Conservation (phyloP, 2,888 invertebrate genomes). For the Campoplex nolae region DNA sequence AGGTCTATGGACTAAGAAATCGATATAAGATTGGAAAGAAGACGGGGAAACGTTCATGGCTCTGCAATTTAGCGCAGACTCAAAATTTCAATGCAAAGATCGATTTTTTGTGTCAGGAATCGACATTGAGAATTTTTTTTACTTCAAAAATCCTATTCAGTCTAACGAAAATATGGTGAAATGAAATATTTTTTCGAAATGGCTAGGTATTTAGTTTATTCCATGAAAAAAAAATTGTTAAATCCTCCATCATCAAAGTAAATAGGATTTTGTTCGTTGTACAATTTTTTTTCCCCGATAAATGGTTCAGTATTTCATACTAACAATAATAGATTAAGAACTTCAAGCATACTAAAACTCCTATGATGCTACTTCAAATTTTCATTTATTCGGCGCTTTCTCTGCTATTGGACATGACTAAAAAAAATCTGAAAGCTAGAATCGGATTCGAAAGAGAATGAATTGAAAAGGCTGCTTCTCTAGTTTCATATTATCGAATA, state of each 20-base stretch:
- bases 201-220: too few species aligned
- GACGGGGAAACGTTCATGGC: not conserved
- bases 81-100: not conserved
- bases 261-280: too few species aligned
- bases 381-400: slow-evolving; percentile 4
- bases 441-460: slow-evolving; percentile 53
- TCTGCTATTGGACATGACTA: not conserved
- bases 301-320: not conserved
- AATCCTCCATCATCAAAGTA: too few species aligned
- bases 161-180: too few species aligned
- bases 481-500: slow-evolving; percentile 59
- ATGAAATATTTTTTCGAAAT: too few species aligned
- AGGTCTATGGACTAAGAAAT: not conserved
- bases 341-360: not conserved
- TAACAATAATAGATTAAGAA: not conserved
- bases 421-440: slow-evolving; percentile 4
- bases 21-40: not conserved
- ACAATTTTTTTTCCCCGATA: too few species aligned
- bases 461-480: slow-evolving; percentile 44
- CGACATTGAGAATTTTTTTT: not conserved
- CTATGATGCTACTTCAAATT: not conserved
- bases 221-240: too few species aligned
- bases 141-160: too few species aligned
- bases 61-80: not conserved
- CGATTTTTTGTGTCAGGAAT: not conserved